Percentiles rank a stretch among this genome's conserved stretches.
phyloP scores from a whole-genome alignment of 2,888 invertebrate species.

The Alentia gelatinosa region DNA sequence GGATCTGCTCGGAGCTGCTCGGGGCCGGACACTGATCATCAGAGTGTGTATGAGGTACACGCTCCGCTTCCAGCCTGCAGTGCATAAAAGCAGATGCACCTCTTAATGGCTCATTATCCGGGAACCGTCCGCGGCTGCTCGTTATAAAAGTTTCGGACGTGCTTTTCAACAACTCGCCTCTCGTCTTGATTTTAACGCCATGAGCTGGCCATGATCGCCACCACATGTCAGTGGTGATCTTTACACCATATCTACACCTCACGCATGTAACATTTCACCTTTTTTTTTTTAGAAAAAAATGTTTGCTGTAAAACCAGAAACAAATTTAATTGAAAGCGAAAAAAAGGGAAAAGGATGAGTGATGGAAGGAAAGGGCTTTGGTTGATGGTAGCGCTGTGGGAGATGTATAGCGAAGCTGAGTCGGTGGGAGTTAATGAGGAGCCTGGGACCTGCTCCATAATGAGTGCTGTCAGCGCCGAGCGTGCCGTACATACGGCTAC shows the following conservation, averaged over 20 bases:
- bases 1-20: background rate
- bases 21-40: no score
- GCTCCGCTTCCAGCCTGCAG: background rate
- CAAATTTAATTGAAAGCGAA: background rate
- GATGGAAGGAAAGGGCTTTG: background rate
- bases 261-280: background rate
- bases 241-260: background rate
- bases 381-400: background rate
- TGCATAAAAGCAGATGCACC: background rate
- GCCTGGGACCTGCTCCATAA: background rate
- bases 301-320: no score
- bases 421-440: slow-evolving; percentile 1
- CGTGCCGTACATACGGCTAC: background rate
- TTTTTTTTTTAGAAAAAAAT: no score
- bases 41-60: background rate
- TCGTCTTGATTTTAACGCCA: background rate
- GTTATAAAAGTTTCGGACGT: slow-evolving; percentile 34
- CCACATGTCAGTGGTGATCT: background rate
- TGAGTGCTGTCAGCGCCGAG: background rate
- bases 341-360: background rate
- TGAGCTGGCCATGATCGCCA: background rate
- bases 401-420: background rate
- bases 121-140: background rate
- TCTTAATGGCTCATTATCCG: slow-evolving; percentile 25
- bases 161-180: background rate